phyloP scores from a whole-genome alignment of 1,140 invertebrate genomes.

The Pseudomyrmex gracilis region DNA sequence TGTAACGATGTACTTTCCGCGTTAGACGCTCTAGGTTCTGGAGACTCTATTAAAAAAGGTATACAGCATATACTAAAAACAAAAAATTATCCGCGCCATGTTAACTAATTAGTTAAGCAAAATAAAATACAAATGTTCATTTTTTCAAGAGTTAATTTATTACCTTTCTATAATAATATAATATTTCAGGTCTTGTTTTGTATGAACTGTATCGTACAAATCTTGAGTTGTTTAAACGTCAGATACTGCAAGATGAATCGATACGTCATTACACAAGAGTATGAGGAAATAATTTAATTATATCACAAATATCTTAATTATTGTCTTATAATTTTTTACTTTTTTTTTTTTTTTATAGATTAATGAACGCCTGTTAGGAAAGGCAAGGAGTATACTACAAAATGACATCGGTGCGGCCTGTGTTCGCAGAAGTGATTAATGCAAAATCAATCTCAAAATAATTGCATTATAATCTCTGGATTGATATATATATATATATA shows the following conservation, averaged over 20 bases:
- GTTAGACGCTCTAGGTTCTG: constrained; percentile 75
- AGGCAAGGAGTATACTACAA: constrained; percentile 76
- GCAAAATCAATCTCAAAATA: constrained; percentile 1
- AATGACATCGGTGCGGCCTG: constrained; percentile 71
- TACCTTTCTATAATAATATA: background rate
- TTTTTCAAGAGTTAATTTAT: constrained; percentile 35
- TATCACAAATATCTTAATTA: constrained; percentile 25
- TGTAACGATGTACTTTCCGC: constrained; percentile 76
- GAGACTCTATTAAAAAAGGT: constrained; percentile 81
- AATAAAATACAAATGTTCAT: background rate
- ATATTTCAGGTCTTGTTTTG: constrained; percentile 77
- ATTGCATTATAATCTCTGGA: background rate
- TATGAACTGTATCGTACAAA: constrained; percentile 79
- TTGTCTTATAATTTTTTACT: constrained; percentile 36
- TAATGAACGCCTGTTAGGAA: constrained; percentile 66
- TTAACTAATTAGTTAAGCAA: background rate
- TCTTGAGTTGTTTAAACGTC: constrained; percentile 71
- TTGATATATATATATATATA: background rate
- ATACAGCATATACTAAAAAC: constrained; percentile 8
- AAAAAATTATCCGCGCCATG: too few relatives aligned
- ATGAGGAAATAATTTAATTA: constrained; percentile 17
- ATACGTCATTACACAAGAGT: constrained; percentile 36
- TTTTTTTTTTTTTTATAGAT: constrained; percentile 65
- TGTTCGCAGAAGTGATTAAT: constrained; percentile 59
- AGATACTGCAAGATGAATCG: constrained; percentile 29